Percentiles rank a stretch among this genome's conserved stretches.
These are phyloP conservation scores for Silurus aristotelis DNA, from an alignment of 2,797 vertebrate genomes.

Conservation along the genomic window DNA sequence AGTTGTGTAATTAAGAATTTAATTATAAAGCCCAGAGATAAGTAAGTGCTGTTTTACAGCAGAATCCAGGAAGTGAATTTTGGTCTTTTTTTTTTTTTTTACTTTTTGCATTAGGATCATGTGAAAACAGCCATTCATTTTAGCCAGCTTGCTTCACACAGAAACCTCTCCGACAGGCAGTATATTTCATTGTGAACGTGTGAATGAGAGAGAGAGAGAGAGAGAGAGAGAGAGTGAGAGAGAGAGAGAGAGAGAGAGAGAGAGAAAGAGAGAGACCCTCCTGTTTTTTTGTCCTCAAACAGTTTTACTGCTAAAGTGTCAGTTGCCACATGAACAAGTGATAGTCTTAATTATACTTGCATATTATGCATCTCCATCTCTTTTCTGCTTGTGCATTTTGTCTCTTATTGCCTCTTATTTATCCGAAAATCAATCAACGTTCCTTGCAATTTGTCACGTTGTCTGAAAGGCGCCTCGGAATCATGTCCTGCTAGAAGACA, in stretches of 20 bases:
- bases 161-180: not conserved
- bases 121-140: not conserved
- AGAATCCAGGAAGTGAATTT: conserved; percentile 13
- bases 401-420: conserved; percentile 18
- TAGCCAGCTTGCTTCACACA: not conserved
- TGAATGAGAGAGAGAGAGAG: not conserved
- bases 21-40: conserved; percentile 55
- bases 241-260: not conserved
- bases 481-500: conserved; percentile 33
- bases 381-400: not conserved
- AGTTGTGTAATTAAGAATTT: conserved; percentile 58
- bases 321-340: not conserved
- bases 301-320: conserved; percentile 17
- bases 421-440: conserved; percentile 24
- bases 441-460: conserved; percentile 7
- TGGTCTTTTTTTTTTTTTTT: not conserved
- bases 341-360: conserved; percentile 4
- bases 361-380: conserved; percentile 1
- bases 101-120: conserved; percentile 24
- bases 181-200: not conserved
- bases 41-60: conserved; percentile 44
- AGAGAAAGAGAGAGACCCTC: not conserved
- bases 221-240: not conserved
- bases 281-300: not conserved
- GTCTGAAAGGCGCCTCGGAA: conserved; percentile 25